phyloP scores from a whole-genome alignment of 2,797 vertebrate genomes.

The Mus spretus region DNA sequence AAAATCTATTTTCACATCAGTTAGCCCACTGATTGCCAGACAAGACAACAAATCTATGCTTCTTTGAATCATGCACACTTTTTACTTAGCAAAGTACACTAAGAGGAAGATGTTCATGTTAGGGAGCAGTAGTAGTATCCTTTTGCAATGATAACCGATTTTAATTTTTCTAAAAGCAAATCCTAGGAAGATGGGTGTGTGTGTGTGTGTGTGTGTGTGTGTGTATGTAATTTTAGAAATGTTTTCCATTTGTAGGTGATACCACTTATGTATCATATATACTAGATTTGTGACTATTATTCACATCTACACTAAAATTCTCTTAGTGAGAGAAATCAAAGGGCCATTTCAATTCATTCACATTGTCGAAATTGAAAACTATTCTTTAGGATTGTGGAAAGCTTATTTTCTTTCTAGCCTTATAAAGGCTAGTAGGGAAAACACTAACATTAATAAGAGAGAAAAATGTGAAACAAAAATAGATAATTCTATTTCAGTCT shows the following conservation, averaged over 20 bases:
- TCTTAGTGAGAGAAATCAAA: background rate
- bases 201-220: too few relatives aligned
- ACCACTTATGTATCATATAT: background rate
- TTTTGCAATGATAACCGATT: conserved; percentile 1
- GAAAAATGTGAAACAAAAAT: background rate
- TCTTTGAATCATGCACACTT: background rate
- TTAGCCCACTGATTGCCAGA: background rate
- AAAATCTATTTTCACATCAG: background rate
- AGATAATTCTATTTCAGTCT: background rate
- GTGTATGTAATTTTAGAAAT: background rate
- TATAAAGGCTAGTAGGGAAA: background rate
- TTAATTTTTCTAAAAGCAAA: conserved; percentile 2
- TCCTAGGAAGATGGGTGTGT: background rate
- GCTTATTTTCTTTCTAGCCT: background rate
- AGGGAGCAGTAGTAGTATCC: background rate
- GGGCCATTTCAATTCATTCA: background rate
- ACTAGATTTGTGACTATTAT: background rate
- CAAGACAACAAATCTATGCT: background rate
- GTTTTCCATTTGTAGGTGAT: background rate
- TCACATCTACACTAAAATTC: background rate
- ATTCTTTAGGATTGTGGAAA: background rate
- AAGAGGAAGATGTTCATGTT: background rate
- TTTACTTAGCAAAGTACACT: background rate
- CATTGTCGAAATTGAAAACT: background rate
- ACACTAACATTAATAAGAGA: background rate